Conservation (phyloP, 2,797 vertebrate species). For the Cottoperca gobio region DNA sequence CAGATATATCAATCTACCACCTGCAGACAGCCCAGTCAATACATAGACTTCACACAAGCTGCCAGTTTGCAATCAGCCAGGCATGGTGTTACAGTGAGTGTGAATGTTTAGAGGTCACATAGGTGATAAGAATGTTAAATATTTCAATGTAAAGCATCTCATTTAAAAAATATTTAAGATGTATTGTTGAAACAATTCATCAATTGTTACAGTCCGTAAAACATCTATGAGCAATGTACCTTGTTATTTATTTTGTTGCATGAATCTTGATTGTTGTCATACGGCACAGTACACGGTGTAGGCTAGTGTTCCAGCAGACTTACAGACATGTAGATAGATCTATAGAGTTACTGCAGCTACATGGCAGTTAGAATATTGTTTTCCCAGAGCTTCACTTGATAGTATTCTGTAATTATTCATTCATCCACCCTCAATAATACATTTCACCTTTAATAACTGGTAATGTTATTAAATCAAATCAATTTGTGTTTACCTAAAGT, state of each 20-base stretch:
- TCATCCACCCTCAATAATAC: background rate
- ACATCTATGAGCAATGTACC: background rate
- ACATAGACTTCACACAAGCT: slow-evolving; percentile 17
- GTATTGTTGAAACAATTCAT: background rate
- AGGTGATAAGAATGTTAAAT: background rate
- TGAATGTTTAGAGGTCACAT: slow-evolving; percentile 2
- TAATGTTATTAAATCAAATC: too few species aligned
- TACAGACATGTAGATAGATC: too few species aligned
- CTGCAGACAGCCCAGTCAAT: slow-evolving; percentile 66
- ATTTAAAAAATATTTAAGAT: background rate
- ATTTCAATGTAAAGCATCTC: background rate
- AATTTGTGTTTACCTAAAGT: too few species aligned
- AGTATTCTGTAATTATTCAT: background rate
- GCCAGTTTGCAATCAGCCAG: background rate
- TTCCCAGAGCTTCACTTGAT: too few species aligned
- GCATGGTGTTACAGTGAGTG: background rate
- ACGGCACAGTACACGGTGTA: too few species aligned
- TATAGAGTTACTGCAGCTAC: too few species aligned
- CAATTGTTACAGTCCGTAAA: background rate
- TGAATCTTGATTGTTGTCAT: too few species aligned
- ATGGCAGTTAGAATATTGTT: background rate
- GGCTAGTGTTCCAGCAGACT: too few species aligned
- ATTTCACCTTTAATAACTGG: too few species aligned
- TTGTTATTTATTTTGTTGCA: background rate
- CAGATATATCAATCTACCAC: slow-evolving; percentile 75